Evolutionary conservation across 1,140 invertebrate species (phyloP).

Genomic region (Cydia strobilella): DNA sequence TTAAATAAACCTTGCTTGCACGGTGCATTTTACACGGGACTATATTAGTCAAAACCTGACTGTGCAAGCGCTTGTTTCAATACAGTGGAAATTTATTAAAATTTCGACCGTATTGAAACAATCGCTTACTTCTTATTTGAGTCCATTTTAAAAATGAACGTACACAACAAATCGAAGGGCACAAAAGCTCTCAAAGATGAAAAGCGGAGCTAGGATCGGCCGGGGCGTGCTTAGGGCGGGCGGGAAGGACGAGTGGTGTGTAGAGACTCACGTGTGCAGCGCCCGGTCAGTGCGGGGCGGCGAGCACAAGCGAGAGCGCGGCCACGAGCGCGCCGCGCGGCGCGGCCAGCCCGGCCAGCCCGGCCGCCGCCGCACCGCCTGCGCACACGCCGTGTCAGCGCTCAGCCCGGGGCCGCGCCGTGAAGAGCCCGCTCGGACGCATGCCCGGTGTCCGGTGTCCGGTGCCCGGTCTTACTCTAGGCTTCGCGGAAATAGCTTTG

Average conservation of each 20-base stretch:
- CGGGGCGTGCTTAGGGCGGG: conserved; percentile 39
- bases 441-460: background rate
- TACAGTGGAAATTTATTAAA: too few species aligned
- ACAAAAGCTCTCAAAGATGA: conserved; percentile 32
- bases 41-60: background rate
- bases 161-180: background rate
- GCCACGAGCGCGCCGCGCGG: conserved; percentile 51
- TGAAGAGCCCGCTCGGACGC: conserved; percentile 73
- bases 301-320: conserved; percentile 60
- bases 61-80: too few species aligned
- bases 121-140: background rate
- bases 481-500: background rate
- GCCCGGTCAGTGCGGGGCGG: conserved; percentile 76
- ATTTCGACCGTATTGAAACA: background rate
- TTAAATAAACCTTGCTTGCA: too few species aligned
- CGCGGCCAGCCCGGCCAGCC: conserved; percentile 59
- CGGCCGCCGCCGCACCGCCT: conserved; percentile 65
- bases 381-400: conserved; percentile 81
- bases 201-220: conserved; percentile 37
- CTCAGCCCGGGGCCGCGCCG: conserved; percentile 12
- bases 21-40: too few species aligned
- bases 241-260: conserved; percentile 33
- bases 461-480: background rate
- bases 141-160: conserved; percentile 17
- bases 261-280: conserved; percentile 73